Evolutionary conservation across 2,888 invertebrate genomes (phyloP), one percentile per base, ranked within the genome.

Genomic region (Tetropium fuscum): DNA sequence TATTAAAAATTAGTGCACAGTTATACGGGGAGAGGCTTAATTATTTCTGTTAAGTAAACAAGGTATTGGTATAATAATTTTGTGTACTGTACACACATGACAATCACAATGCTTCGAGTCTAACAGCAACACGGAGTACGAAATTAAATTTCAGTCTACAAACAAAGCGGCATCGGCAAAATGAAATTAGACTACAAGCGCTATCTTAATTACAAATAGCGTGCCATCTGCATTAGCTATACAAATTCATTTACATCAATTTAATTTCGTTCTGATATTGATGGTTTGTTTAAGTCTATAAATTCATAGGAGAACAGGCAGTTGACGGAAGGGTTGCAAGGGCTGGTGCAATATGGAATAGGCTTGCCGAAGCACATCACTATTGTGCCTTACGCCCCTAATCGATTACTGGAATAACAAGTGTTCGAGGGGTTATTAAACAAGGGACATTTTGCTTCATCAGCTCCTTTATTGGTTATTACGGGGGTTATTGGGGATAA

Each of bases 391-490:
- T 63, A 64, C 67, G 68, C 66, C 68, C 67, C 67, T 65, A 73
- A 74, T 74, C 74, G 73, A 73, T 74, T 71, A 71, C 67, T 66
- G 66, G 72, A 75, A 74, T 75, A 75, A 74, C 74, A 74, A 73
- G 74, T 73, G 73, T 74, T 71, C 66, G 72, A 69, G 64, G 71
- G 72, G 70, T 66, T 72, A 79, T 79, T 76, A 78, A 78, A 78
- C 75, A 75, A 74, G 76, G 77, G 78, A 78, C 77, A 76, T 79
- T 78, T 76, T 69, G 79, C 79, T 76, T 77, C 78, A 79, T 78
- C 79, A 78, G 78, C 79, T 75, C 75, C 74, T 79, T 78, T 78
- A 79, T 78, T 78, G 77, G 77, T 78, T 78, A 78, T 79, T 75
- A 69, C 62, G 60, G 63, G 64, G 71, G 75, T 73, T 76, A 75